Evolutionary conservation across 2,113 vertebrate genomes (phyloP), one percentile per base, ranked within the genome.

Genomic region (Pelvicachromis taeniatus): DNA sequence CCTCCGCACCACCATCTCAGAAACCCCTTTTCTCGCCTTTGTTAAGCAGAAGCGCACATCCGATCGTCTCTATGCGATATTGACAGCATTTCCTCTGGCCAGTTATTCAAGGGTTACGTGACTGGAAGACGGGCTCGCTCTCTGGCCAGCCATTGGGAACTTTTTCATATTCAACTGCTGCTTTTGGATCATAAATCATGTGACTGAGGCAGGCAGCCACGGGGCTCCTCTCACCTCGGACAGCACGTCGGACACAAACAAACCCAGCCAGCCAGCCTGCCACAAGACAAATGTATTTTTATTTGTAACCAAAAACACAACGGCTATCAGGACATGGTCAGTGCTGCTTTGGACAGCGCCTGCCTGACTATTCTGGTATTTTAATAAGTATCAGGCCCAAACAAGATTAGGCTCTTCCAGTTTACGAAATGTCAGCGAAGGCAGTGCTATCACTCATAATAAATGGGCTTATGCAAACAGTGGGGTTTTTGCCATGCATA

Each of bases 391-490:
- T 96, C 96, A 93, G 94, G 81, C 91, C 94, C 94, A 95, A 96
- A 96, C 96, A 96, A 96, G 96, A 96, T 97, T 96, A 96, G 96
- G 94, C 90, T 87, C 94, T 93, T 96, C 94, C 94, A 95, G 95
- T 96, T 96, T 96, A 96, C 92, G 40, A 95, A 96, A 96, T 96
- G 96, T 96, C 96, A 96, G 92, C 77, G 88, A 93, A 96, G 95
- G 95, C 96, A 96, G 94, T 89, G 56, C 95, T 96, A 97, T 96
- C 96, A 95, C 94, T 95, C 94, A 96, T 96, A 96, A 96, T 95
- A 96, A 96, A 96, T 96, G 96, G 96, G 95, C 94, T 95, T 95
- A 96, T 96, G 96, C 96, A 96, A 96, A 97, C 93, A 90, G 92
- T 93, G 81, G 81, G 88, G 81, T 92, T 95, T 95, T 95, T 95